Percentiles rank a stretch among this genome's conserved stretches.
Conservation (phyloP, 2,888 invertebrate genomes). For the Leptinotarsa tumamoca region DNA sequence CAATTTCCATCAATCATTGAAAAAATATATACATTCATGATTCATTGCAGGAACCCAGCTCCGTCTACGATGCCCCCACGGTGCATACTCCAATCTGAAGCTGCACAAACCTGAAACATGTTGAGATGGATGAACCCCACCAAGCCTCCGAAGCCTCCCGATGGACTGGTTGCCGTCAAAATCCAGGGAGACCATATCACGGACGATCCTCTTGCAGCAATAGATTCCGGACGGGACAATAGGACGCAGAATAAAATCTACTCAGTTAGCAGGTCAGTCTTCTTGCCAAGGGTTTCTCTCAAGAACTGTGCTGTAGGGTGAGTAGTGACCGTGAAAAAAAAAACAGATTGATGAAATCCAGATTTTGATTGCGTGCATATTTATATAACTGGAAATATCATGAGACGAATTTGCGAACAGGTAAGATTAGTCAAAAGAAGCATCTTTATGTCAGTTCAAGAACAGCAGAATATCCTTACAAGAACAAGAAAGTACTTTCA, state of each 20-base stretch:
- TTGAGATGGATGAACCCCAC: conserved; percentile 61
- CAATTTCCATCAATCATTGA: background rate
- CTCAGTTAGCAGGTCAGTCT: conserved; percentile 70
- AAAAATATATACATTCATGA: background rate
- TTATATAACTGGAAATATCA: too few relatives aligned
- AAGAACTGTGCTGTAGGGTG: conserved; percentile 55
- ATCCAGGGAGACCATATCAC: conserved; percentile 54
- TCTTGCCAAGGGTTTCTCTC: conserved; percentile 66
- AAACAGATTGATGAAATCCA: too few relatives aligned
- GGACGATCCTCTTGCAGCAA: conserved; percentile 70
- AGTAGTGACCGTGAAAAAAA: conserved; percentile 41
- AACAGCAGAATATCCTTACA: too few relatives aligned
- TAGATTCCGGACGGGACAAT: conserved; percentile 52
- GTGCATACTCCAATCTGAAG: background rate
- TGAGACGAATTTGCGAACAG: too few relatives aligned
- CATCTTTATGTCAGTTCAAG: too few relatives aligned
- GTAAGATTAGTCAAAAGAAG: too few relatives aligned
- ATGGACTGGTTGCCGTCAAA: conserved; percentile 30
- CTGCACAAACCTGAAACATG: conserved; percentile 49
- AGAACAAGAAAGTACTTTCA: too few relatives aligned
- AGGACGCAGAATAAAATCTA: conserved; percentile 66
- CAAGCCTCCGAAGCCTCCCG: conserved; percentile 52
- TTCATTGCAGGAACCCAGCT: conserved; percentile 23
- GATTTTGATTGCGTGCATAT: too few relatives aligned
- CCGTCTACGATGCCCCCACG: conserved; percentile 19